Evolutionary conservation across 2,888 invertebrate genomes (phyloP).

Genomic region (Dusona sp.): DNA sequence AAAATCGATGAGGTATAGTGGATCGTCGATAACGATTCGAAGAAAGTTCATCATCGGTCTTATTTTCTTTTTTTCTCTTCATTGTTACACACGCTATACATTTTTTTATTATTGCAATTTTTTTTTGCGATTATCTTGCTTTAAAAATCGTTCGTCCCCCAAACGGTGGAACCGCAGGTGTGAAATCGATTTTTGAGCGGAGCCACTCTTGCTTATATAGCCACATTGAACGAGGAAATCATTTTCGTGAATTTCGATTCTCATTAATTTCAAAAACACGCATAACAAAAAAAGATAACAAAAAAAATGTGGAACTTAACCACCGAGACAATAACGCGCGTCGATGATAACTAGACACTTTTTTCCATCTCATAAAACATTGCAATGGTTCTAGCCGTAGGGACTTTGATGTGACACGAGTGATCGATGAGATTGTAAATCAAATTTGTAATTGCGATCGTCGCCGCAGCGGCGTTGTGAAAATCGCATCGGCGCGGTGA

Average conservation of each 20-base stretch:
- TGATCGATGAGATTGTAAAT: conserved; percentile 45
- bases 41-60: conserved; percentile 75
- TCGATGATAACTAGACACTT: background rate
- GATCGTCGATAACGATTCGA: conserved; percentile 79
- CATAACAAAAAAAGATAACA: no score
- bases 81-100: background rate
- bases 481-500: conserved; percentile 23
- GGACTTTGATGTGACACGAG: conserved; percentile 13
- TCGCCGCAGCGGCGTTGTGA: conserved; percentile 19
- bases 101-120: conserved; percentile 21
- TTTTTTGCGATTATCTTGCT: conserved; percentile 18
- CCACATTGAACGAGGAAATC: conserved; percentile 7
- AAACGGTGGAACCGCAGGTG: conserved; percentile 59
- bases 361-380: background rate
- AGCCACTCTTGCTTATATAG: conserved; percentile 41
- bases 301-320: conserved; percentile 16
- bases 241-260: conserved; percentile 7
- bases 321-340: conserved; percentile 1
- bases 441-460: conserved; percentile 52
- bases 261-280: no score
- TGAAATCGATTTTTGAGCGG: conserved; percentile 64
- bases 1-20: conserved; percentile 48
- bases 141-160: conserved; percentile 14
- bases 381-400: background rate
- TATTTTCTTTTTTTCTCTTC: conserved; percentile 1